Percentiles rank a stretch among this genome's conserved stretches.
These are phyloP conservation scores for Barnardius zonarius DNA, from an alignment of 2,113 vertebrate species.

Conservation along the genomic window DNA sequence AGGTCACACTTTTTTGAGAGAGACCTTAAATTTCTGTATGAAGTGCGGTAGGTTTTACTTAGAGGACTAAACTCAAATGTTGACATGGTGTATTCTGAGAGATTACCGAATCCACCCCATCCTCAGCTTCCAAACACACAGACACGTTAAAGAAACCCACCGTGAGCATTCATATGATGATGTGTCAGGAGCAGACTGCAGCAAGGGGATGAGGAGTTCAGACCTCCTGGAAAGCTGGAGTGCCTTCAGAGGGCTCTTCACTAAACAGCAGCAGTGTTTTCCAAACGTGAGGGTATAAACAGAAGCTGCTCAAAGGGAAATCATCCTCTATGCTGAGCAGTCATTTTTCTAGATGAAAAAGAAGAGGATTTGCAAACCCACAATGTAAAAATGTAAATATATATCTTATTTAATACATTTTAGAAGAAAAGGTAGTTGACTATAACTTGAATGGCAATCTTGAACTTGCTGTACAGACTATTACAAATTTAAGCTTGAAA, in stretches of 20 bases:
- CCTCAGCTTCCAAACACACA: not conserved
- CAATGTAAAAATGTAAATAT: not conserved
- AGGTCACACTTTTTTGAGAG: not conserved
- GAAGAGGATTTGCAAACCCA: not conserved
- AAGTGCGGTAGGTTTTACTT: not conserved
- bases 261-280: not conserved
- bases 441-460: not conserved
- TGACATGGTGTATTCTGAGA: not conserved
- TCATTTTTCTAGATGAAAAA: not conserved
- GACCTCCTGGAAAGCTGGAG: not conserved
- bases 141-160: not conserved
- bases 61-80: not conserved
- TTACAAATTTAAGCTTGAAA: conserved; percentile 2
- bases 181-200: not conserved
- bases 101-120: not conserved
- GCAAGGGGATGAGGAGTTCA: not conserved
- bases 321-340: not conserved
- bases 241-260: not conserved
- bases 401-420: not conserved
- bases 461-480: not conserved
- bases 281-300: not conserved
- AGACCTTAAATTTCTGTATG: not conserved
- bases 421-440: not conserved
- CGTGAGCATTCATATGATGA: not conserved
- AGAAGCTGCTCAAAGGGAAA: conserved; percentile 9